Evolutionary conservation across 2,113 vertebrate species (phyloP), one percentile per base, ranked within the genome.

Genomic region (Rhynchomys soricoides): DNA sequence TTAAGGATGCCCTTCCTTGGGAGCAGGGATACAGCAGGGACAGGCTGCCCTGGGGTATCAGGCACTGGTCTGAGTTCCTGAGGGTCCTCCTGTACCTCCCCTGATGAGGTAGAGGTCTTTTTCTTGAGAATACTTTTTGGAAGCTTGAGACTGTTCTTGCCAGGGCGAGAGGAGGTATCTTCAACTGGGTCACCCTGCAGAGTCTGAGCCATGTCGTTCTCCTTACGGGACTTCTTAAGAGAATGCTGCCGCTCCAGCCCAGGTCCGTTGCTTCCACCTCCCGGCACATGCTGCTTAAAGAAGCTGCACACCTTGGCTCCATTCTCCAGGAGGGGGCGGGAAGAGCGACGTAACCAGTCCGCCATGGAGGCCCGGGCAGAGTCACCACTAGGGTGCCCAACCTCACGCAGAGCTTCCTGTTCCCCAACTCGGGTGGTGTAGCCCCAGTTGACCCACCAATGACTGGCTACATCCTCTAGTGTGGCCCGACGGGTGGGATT

Each of bases 391-490:
- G 83, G 1, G 37, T 71, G 93, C 37, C 93, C 93, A 4, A 92
- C 71, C 16, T 99, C 98, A 0, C 93, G 92, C 62, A 95, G 86
- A 40, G 96, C 89, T 89, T 99, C 99, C 24, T 98, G 98, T 96
- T 99, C 99, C 3, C 98, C 98, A 0, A 99, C 21, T 0, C 99
- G 98, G 92, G 96, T 95, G 82, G 96, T 97, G 89, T 99, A 99
- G 91, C 99, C 99, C 99, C 99, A 99, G 98, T 99, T 99, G 71
- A 99, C 99, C 99, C 99, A 99, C 99, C 99, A 99, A 96, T 99
- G 99, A 10, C 99, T 98, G 29, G 99, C 99, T 0, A 99, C 99
- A 91, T 99, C 99, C 94, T 99, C 99, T n/a, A 99, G 97, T 19
- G 99, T 99, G 82, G 99, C 99, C 40, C 99, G 99, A 55, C 99